Evolutionary conservation across 2,888 invertebrate species (phyloP), one percentile per base, ranked within the genome.

Genomic region (Autographa gamma): DNA sequence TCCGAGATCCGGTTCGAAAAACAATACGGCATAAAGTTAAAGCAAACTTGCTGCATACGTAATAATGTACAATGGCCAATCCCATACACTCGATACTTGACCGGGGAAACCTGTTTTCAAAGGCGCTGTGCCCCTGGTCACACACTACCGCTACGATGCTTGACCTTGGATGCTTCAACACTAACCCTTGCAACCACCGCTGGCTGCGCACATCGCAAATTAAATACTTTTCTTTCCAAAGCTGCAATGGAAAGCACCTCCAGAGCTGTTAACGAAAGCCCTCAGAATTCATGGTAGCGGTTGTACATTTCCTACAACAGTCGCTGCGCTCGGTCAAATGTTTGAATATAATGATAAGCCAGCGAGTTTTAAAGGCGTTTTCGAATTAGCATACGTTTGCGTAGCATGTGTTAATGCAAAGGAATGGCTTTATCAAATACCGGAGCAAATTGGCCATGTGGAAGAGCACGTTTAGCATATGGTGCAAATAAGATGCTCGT

Each of bases 81-180:
- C 79, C 86, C 73, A 74, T 80, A 71, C 75, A 78, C 77, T 72
- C 83, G 83, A 78, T 76, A 77, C 83, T 83, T 88, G 84, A 84
- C 87, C 84, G 83, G 81, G 76, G 73, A 82, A 91, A 91, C 91
- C 90, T 83, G 91, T 91, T 89, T 79, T 79, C 80, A 83, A 82
- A 81, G 76, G 73, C 82, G 74, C 73, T 82, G 67, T 74, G 82
- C 79, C 84, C 79, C 81, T 77, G 77, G 71, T 68, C 59, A 66
- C 60, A 25, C 41, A 18, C 62, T 72, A 77, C 76, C 68, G 77
- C 73, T 77, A 79, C 73, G 74, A 63, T 32, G 65, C 48, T 71
- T 81, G 78, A 86, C 85, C 85, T 86, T 87, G 84, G 79, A 68
- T 64, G 61, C 65, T 60, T 73, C 64, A 75, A 69, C 61, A 66